A percentile compares a stretch with the other conserved stretches of the same genome.
Conservation (phyloP, 2,888 invertebrate species). For the Oeneis ivallda region DNA sequence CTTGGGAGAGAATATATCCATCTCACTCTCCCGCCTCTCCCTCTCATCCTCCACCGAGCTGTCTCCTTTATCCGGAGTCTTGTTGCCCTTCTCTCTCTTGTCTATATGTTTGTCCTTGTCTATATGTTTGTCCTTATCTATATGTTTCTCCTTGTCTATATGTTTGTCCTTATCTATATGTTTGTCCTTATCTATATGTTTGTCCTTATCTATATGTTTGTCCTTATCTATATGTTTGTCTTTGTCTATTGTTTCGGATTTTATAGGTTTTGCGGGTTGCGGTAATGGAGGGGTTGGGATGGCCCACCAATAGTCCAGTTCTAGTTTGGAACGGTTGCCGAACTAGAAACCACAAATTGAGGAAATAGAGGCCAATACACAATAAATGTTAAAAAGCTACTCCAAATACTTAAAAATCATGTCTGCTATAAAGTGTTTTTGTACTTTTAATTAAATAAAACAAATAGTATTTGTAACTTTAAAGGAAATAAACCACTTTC, state of each 20-base stretch:
- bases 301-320: constrained; percentile 91
- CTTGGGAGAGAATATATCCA: constrained; percentile 70
- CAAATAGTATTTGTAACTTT: too few species aligned
- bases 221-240: constrained; percentile 45
- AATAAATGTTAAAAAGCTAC: too few species aligned
- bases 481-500: too few species aligned
- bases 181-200: constrained; percentile 45
- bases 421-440: too few species aligned
- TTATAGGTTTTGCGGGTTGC: constrained; percentile 45
- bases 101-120: constrained; percentile 46
- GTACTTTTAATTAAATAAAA: too few species aligned
- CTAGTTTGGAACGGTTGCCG: constrained; percentile 87
- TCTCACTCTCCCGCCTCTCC: constrained; percentile 59
- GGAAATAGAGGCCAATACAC: background rate
- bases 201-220: constrained; percentile 45
- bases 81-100: constrained; percentile 49
- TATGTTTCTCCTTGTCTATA: constrained; percentile 44
- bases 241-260: constrained; percentile 42
- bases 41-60: constrained; percentile 57
- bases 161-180: constrained; percentile 41
- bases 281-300: constrained; percentile 73
- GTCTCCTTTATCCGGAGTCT: constrained; percentile 57
- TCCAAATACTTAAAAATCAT: too few species aligned
- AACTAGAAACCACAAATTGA: constrained; percentile 74
- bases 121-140: constrained; percentile 40